Evolutionary conservation across 2,888 invertebrate species (phyloP).

Genomic region (Sisyra terminalis): DNA sequence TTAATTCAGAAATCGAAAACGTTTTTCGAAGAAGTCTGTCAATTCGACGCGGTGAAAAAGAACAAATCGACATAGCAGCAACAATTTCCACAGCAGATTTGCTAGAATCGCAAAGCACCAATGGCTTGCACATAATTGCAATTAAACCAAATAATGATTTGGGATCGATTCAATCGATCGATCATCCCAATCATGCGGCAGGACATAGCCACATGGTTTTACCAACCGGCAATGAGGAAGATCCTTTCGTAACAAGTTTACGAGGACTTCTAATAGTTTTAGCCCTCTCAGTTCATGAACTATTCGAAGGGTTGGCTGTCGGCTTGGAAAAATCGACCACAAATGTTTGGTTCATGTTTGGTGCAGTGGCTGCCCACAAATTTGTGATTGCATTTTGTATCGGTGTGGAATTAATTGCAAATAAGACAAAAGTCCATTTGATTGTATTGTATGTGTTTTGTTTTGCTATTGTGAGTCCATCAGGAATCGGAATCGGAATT

Average conservation of each 20-base stretch:
- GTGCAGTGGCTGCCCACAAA: slow-evolving; percentile 71
- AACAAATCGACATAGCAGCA: slow-evolving; percentile 10
- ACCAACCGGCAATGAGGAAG: slow-evolving; percentile 13
- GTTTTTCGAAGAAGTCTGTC: slow-evolving; percentile 21
- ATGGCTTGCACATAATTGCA: slow-evolving; percentile 1
- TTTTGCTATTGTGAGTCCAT: slow-evolving; percentile 63
- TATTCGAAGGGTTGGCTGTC: slow-evolving; percentile 73
- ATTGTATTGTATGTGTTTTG: slow-evolving; percentile 51
- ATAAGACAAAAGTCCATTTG: slow-evolving; percentile 43
- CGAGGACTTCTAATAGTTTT: slow-evolving; percentile 65
- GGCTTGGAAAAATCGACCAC: slow-evolving; percentile 49
- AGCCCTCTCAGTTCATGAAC: slow-evolving; percentile 70
- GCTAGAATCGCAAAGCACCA: slow-evolving; percentile 6
- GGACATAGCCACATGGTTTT: slow-evolving; percentile 19
- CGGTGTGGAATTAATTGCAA: slow-evolving; percentile 64
- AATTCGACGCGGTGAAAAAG: slow-evolving; percentile 19
- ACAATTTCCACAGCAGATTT: slow-evolving; percentile 14
- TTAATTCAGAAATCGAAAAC: slow-evolving; percentile 15
- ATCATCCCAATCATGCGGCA: slow-evolving; percentile 11
- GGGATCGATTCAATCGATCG: slow-evolving; percentile 8
- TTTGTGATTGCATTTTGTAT: slow-evolving; percentile 78
- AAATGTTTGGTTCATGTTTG: slow-evolving; percentile 64
- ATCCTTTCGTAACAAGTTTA: slow-evolving; percentile 26
- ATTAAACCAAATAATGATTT: neutral
- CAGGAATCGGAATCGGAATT: slow-evolving; percentile 64